Conservation (phyloP, 2,888 invertebrate species). For the Oegoconia quadripuncta region DNA sequence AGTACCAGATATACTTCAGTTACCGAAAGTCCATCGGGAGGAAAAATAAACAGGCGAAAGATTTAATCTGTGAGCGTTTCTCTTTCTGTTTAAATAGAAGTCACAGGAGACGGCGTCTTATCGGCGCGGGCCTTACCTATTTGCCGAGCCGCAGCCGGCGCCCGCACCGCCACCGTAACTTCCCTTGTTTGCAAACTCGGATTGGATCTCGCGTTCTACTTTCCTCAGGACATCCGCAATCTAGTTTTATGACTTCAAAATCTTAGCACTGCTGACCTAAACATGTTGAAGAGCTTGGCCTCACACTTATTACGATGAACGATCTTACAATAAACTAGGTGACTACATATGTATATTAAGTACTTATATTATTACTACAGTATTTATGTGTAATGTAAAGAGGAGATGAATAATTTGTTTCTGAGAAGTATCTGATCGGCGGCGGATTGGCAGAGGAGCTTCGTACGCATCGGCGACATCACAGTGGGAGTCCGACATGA, state of each 20-base stretch:
- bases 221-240: conserved; percentile 71
- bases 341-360: conserved; percentile 2
- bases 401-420: conserved; percentile 28
- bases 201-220: conserved; percentile 76
- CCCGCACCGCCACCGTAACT: conserved; percentile 51
- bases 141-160: conserved; percentile 54
- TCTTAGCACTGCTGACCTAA: conserved; percentile 55
- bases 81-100: conserved; percentile 73
- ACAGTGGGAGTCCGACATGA: conserved; percentile 58
- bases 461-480: conserved; percentile 51
- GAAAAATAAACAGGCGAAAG: conserved; percentile 67
- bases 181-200: conserved; percentile 78
- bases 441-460: conserved; percentile 44
- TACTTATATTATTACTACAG: too few species aligned
- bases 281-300: conserved; percentile 37
- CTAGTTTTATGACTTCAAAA: conserved; percentile 75
- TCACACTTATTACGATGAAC: conserved; percentile 1
- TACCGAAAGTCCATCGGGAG: conserved; percentile 43
- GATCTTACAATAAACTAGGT: not conserved
- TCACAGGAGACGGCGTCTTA: conserved; percentile 70
- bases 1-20: conserved; percentile 52
- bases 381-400: conserved; percentile 22
- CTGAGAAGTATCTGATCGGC: conserved; percentile 36
- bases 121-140: conserved; percentile 64
- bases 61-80: conserved; percentile 72